phyloP scores from a whole-genome alignment of 1,140 invertebrate genomes.

The Planococcus citri region DNA sequence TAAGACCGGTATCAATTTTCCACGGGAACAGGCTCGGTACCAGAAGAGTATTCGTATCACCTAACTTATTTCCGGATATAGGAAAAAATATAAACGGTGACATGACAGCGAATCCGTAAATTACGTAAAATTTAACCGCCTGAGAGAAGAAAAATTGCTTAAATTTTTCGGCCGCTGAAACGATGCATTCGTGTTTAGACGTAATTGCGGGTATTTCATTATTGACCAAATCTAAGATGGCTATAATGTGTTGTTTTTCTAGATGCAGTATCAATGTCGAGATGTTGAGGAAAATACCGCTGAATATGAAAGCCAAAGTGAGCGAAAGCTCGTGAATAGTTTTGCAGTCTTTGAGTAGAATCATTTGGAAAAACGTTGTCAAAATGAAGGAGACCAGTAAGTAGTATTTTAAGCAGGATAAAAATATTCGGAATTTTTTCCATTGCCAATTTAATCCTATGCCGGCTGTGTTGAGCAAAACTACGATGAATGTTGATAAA shows the following conservation, averaged over 20 bases:
- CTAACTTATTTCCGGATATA: neutral
- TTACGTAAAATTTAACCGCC: neutral
- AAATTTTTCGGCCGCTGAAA: neutral
- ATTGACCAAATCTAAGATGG: neutral
- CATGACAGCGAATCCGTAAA: neutral
- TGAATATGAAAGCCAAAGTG: neutral
- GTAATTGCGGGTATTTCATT: neutral
- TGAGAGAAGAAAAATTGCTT: neutral
- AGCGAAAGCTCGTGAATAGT: neutral
- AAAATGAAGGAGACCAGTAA: neutral
- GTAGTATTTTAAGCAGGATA: neutral
- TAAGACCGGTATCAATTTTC: neutral
- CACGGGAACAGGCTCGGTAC: neutral
- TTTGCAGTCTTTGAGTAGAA: neutral
- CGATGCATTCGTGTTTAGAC: neutral
- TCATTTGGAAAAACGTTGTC: neutral
- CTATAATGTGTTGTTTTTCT: neutral
- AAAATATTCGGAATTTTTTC: neutral
- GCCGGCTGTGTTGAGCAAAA: neutral
- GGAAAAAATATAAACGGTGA: neutral
- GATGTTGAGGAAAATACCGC: neutral
- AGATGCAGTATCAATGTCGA: neutral
- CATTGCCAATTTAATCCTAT: neutral
- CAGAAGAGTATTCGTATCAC: neutral
- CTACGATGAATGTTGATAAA: neutral